Evolutionary conservation across 1,140 invertebrate genomes (phyloP).

Genomic region (Gryon sp.): DNA sequence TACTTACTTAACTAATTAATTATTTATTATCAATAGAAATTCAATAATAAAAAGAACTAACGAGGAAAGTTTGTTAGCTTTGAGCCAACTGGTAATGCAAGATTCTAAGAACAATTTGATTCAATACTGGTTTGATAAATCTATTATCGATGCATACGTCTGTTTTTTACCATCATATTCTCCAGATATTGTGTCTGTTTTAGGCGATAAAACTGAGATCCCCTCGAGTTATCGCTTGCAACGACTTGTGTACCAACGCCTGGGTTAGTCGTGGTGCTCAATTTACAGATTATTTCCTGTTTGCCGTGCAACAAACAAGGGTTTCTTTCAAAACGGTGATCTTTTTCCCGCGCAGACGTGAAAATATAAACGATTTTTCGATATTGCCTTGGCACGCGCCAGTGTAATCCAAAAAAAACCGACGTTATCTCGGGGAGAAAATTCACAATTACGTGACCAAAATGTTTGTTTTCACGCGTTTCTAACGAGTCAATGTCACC

Average conservation of each 20-base stretch:
- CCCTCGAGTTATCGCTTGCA: slow-evolving; percentile 31
- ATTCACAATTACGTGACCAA: slow-evolving; percentile 17
- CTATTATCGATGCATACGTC: slow-evolving; percentile 17
- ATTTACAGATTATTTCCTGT: slow-evolving; percentile 64
- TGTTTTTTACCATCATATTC: slow-evolving; percentile 21
- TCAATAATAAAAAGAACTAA: too few species aligned
- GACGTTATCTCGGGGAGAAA: slow-evolving; percentile 24
- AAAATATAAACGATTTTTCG: slow-evolving; percentile 56
- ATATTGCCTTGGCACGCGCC: slow-evolving; percentile 54
- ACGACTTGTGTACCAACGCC: slow-evolving; percentile 47
- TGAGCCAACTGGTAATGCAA: not conserved
- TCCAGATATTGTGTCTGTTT: slow-evolving; percentile 20
- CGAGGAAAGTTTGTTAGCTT: not conserved
- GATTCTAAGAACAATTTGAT: not conserved
- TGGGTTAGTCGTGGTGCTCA: slow-evolving; percentile 32
- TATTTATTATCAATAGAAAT: too few species aligned
- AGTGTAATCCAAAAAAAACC: slow-evolving; percentile 32
- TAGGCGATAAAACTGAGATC: slow-evolving; percentile 16
- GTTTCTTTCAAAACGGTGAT: slow-evolving; percentile 35
- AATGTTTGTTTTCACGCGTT: slow-evolving; percentile 28
- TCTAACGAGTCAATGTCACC: slow-evolving; percentile 8
- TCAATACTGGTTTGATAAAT: slow-evolving; percentile 26
- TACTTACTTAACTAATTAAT: too few species aligned
- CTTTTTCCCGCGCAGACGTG: slow-evolving; percentile 19
- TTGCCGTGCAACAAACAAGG: slow-evolving; percentile 52